Conservation (phyloP, 2,888 invertebrate genomes). For the Amphimallon solstitiale region DNA sequence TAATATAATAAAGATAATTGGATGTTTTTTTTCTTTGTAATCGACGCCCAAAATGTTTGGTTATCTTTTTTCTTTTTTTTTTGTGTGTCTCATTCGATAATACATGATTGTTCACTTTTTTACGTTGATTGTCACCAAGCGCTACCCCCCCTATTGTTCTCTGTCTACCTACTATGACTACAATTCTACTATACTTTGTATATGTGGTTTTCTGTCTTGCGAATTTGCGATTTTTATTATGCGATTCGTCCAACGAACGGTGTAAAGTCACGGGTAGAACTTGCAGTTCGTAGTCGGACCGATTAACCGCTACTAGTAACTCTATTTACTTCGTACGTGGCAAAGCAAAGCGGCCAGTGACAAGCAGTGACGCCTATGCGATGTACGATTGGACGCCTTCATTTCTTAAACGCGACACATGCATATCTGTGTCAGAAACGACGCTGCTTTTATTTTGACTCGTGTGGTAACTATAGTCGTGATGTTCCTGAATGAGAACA, state of each 20-base stretch:
- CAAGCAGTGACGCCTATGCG: constrained; percentile 54
- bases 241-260: constrained; percentile 55
- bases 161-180: constrained; percentile 37
- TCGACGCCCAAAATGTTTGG: not conserved
- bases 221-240: constrained; percentile 54
- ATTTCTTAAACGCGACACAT: constrained; percentile 25
- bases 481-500: constrained; percentile 61
- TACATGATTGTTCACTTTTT: constrained; percentile 9
- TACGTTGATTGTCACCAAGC: constrained; percentile 51
- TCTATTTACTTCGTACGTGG: constrained; percentile 60
- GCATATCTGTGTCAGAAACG: constrained; percentile 38
- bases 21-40: not conserved
- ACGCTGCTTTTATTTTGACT: constrained; percentile 35
- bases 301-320: constrained; percentile 57
- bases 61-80: not conserved
- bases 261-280: constrained; percentile 57
- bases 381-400: constrained; percentile 48
- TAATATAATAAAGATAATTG: not conserved
- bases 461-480: constrained; percentile 44
- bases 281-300: constrained; percentile 51
- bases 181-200: constrained; percentile 33
- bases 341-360: constrained; percentile 55
- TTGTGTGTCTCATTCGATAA: not conserved
- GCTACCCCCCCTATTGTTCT: constrained; percentile 55
- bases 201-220: constrained; percentile 56